Evolutionary conservation across 1,140 invertebrate genomes (phyloP).

Genomic region (Hyphantria cunea): DNA sequence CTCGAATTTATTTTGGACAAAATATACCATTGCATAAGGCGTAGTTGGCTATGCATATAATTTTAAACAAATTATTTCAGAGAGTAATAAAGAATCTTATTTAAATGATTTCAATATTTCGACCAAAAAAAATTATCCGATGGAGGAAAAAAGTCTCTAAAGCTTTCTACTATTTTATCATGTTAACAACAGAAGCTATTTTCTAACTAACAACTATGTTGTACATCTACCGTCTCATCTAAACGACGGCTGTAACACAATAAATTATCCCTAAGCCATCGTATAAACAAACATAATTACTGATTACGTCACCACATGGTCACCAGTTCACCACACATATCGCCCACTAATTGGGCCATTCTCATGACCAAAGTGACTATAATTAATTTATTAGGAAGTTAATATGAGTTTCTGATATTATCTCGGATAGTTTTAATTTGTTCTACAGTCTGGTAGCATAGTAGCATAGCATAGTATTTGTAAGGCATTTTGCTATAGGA

Average conservation of each 20-base stretch:
- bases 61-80: too few relatives aligned
- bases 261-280: background rate
- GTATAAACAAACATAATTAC: background rate
- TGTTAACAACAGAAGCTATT: too few relatives aligned
- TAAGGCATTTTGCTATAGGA: background rate
- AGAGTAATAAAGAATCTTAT: too few relatives aligned
- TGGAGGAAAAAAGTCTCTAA: too few relatives aligned
- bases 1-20: too few relatives aligned
- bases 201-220: too few relatives aligned
- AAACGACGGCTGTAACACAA: background rate
- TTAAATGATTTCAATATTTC: too few relatives aligned
- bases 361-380: background rate
- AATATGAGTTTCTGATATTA: constrained; percentile 1
- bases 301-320: background rate
- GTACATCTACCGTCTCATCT: too few relatives aligned
- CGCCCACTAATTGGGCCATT: constrained; percentile 8
- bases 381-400: constrained; percentile 6
- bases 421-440: constrained; percentile 14
- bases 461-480: background rate
- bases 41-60: too few relatives aligned
- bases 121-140: too few relatives aligned
- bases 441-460: constrained; percentile 5
- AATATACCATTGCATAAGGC: too few relatives aligned
- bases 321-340: constrained; percentile 1
- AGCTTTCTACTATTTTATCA: too few relatives aligned